Percentiles rank a stretch among this genome's conserved stretches.
Conservation (phyloP, 2,797 vertebrate genomes). For the Ctenosaura bakeri region DNA sequence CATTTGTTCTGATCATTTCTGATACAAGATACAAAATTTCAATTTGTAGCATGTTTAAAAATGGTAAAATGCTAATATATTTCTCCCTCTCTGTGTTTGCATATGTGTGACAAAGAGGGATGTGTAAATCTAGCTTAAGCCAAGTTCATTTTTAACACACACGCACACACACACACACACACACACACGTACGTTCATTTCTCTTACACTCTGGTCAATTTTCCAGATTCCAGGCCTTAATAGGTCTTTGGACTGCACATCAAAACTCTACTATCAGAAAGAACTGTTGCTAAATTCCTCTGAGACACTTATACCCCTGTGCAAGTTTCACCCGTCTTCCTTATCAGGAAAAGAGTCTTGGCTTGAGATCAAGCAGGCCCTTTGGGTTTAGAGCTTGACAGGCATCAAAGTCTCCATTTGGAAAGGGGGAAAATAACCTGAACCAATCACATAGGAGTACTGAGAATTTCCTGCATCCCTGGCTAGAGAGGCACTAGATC, state of each 20-base stretch:
- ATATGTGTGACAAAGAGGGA: background rate
- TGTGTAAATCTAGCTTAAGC: too few relatives aligned
- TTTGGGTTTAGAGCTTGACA: slow-evolving; percentile 63
- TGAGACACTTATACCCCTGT: slow-evolving; percentile 56
- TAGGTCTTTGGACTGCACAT: slow-evolving; percentile 37
- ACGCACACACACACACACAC: too few relatives aligned
- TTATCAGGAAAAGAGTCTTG: slow-evolving; percentile 64
- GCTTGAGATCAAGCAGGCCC: slow-evolving; percentile 54
- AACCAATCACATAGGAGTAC: slow-evolving; percentile 11
- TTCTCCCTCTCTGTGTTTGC: background rate
- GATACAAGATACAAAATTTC: background rate
- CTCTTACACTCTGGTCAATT: slow-evolving; percentile 6
- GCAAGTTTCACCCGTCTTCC: slow-evolving; percentile 43
- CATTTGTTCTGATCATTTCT: background rate
- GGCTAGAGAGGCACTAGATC: slow-evolving; percentile 5
- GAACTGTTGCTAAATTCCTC: slow-evolving; percentile 48
- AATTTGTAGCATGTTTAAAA: background rate
- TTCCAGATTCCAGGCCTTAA: slow-evolving; percentile 16
- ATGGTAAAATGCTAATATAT: background rate
- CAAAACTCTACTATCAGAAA: slow-evolving; percentile 38
- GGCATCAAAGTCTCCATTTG: slow-evolving; percentile 52
- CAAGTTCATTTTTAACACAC: too few relatives aligned
- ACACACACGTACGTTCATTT: background rate
- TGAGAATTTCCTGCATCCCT: background rate
- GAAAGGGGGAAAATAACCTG: slow-evolving; percentile 14